Evolutionary conservation across 2,113 vertebrate genomes (phyloP).

Genomic region (Colaptes auratus): DNA sequence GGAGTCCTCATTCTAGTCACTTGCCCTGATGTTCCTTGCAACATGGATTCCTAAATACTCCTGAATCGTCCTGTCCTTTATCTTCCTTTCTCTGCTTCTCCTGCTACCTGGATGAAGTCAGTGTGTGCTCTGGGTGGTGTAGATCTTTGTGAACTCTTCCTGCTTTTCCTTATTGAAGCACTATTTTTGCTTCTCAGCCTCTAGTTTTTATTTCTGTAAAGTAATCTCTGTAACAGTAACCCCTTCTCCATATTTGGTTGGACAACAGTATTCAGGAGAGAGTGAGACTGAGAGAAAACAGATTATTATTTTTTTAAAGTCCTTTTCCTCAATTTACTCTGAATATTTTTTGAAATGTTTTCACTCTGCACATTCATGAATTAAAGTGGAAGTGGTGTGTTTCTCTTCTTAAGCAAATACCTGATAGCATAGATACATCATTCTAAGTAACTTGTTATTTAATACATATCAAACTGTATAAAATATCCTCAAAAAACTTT

Average conservation of each 20-base stretch:
- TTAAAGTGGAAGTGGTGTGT: background rate
- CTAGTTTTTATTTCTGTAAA: background rate
- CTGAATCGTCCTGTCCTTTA: background rate
- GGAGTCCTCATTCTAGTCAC: background rate
- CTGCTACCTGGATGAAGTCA: background rate
- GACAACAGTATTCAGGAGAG: background rate
- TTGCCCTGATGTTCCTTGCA: background rate
- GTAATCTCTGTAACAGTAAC: background rate
- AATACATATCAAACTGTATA: background rate
- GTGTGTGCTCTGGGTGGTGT: background rate
- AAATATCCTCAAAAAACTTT: background rate
- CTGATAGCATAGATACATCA: background rate
- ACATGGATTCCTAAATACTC: background rate
- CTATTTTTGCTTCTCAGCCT: background rate
- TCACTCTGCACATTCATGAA: background rate
- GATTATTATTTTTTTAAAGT: background rate
- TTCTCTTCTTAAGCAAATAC: background rate
- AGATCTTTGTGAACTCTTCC: background rate
- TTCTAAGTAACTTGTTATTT: background rate
- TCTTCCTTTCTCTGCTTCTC: background rate
- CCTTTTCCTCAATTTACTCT: background rate
- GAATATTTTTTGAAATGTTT: background rate
- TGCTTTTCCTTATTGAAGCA: background rate
- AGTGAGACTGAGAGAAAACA: background rate
- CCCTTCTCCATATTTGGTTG: background rate